Conservation (phyloP, 2,113 vertebrate genomes). For the Psilopsiagon aurifrons region DNA sequence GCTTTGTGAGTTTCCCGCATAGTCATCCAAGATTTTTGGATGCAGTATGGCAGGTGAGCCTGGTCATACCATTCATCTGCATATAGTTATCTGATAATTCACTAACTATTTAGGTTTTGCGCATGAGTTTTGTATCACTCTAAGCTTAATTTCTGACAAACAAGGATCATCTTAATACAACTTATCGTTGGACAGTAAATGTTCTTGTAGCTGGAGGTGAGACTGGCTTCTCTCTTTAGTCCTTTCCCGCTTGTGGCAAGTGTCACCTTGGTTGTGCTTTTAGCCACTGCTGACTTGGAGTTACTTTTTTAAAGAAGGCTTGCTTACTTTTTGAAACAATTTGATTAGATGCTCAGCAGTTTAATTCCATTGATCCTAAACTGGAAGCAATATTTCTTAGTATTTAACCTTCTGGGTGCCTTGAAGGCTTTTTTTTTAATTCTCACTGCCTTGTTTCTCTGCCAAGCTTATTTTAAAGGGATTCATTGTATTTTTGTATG, state of each 20-base stretch:
- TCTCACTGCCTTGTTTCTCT: background rate
- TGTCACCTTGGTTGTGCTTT: background rate
- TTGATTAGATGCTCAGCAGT: background rate
- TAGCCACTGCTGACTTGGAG: background rate
- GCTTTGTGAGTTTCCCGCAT: background rate
- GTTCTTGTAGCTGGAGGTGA: background rate
- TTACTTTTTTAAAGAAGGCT: background rate
- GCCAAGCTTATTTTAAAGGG: constrained; percentile 37
- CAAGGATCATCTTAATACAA: background rate
- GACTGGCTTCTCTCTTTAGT: background rate
- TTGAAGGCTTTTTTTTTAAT: background rate
- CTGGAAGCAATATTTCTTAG: background rate
- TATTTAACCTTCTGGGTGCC: background rate
- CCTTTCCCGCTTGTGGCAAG: background rate
- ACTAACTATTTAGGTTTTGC: background rate
- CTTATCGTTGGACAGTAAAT: background rate
- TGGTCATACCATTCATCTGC: background rate
- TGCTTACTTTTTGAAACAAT: background rate
- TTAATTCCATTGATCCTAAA: background rate
- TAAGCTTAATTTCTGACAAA: background rate
- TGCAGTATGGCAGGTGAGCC: background rate
- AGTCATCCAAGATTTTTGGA: background rate
- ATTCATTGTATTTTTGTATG: constrained; percentile 23
- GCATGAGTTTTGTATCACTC: background rate
- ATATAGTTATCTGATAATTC: background rate